Conservation (phyloP, 2,888 invertebrate genomes). For the Tachystola acroxantha region DNA sequence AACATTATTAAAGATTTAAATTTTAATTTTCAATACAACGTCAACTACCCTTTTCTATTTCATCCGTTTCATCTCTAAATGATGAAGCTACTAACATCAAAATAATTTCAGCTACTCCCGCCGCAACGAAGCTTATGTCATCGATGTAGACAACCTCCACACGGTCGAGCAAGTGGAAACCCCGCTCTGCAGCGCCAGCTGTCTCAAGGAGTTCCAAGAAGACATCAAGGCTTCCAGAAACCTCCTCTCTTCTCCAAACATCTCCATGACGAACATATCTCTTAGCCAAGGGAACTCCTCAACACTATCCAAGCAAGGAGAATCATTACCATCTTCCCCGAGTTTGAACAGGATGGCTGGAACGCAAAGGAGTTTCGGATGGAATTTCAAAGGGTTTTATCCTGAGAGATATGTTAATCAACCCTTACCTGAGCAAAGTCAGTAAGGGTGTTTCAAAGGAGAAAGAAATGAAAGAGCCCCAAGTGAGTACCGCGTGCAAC, state of each 20-base stretch:
- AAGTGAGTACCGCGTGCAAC: too few species aligned
- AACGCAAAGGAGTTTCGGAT: conserved; percentile 57
- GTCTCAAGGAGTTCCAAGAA: conserved; percentile 69
- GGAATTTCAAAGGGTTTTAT: conserved; percentile 52
- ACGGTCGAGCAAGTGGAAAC: conserved; percentile 82
- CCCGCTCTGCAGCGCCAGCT: conserved; percentile 88
- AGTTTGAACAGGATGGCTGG: conserved; percentile 37
- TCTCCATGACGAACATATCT: conserved; percentile 42
- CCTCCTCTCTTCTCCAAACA: conserved; percentile 35
- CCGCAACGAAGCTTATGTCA: conserved; percentile 74
- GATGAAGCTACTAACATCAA: too few species aligned
- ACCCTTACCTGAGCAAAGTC: not conserved
- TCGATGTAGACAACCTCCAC: conserved; percentile 82
- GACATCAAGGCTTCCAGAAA: conserved; percentile 51
- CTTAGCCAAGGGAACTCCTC: conserved; percentile 37
- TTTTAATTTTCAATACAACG: too few species aligned
- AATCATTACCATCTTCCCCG: conserved; percentile 45
- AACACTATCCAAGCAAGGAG: conserved; percentile 24
- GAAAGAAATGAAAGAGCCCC: too few species aligned
- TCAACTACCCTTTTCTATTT: too few species aligned
- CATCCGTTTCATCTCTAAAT: too few species aligned
- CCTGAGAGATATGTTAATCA: conserved; percentile 35
- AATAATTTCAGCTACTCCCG: conserved; percentile 68
- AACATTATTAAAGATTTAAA: too few species aligned
- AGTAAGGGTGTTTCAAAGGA: too few species aligned